These are phyloP conservation scores for Urechis unicinctus DNA, from an alignment of 2,888 invertebrate genomes.

Conservation along the genomic window DNA sequence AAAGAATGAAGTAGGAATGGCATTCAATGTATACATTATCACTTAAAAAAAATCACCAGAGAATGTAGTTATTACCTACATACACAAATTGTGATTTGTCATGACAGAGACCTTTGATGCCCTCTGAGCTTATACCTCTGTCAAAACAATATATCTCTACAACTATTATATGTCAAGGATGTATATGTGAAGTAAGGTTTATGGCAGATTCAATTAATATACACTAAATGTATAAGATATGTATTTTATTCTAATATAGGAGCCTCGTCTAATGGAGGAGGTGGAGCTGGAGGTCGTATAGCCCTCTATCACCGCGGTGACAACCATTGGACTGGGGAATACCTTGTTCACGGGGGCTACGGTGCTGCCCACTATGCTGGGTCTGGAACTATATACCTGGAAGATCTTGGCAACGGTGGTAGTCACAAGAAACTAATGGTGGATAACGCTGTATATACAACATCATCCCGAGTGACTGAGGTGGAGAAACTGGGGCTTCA, in stretches of 20 bases:
- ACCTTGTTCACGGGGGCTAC: constrained; percentile 25
- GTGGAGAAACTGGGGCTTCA: constrained; percentile 18
- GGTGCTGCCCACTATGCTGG: constrained; percentile 25
- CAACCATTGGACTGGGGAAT: constrained; percentile 28
- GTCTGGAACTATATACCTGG: constrained; percentile 28
- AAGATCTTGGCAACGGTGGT: constrained; percentile 11
- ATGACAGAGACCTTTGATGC: too few species aligned
- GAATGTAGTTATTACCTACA: too few species aligned
- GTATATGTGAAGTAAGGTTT: too few species aligned
- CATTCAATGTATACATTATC: too few species aligned
- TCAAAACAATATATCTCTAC: too few species aligned
- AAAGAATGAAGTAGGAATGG: too few species aligned
- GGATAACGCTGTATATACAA: constrained; percentile 24
- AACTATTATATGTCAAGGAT: too few species aligned
- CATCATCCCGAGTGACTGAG: constrained; percentile 22
- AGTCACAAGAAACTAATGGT: constrained; percentile 4
- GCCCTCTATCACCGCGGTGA: constrained; percentile 27
- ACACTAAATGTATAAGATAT: too few species aligned
- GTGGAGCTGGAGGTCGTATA: constrained; percentile 33
- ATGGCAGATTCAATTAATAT: too few species aligned
- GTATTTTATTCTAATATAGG: constrained; percentile 17
- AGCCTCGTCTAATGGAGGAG: constrained; percentile 28
- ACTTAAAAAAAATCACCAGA: too few species aligned
- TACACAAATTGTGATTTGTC: too few species aligned
- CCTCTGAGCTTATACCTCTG: too few species aligned